phyloP scores from a whole-genome alignment of 2,113 vertebrate genomes.

The Mormyrus iriodes region DNA sequence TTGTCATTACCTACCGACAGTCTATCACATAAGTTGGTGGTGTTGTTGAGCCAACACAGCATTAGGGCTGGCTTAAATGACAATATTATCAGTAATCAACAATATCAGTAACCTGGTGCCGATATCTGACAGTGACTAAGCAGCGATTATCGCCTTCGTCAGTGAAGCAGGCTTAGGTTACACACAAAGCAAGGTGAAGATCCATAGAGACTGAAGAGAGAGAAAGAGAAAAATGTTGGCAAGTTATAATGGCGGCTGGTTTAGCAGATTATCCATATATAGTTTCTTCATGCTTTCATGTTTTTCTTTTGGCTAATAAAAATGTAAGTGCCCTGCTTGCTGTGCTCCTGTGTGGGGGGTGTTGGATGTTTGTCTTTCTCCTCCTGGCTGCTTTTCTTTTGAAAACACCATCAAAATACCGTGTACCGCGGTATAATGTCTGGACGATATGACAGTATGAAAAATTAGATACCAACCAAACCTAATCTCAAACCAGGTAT shows the following conservation, averaged over 20 bases:
- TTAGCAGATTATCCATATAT: too few species aligned
- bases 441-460: background rate
- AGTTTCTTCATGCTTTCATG: too few species aligned
- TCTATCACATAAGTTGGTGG: background rate
- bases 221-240: background rate
- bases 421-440: too few species aligned
- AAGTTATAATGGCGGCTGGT: too few species aligned
- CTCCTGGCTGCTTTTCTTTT: too few species aligned
- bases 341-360: too few species aligned
- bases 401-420: background rate
- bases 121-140: background rate
- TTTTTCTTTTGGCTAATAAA: too few species aligned
- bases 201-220: background rate
- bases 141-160: background rate
- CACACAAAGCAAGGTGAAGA: background rate
- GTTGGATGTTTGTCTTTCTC: too few species aligned
- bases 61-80: background rate
- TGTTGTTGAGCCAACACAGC: background rate
- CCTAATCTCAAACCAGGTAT: background rate
- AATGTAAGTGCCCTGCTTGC: too few species aligned
- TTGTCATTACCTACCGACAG: background rate
- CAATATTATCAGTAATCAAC: background rate
- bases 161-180: background rate
- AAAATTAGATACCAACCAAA: background rate
- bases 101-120: background rate